phyloP scores from a whole-genome alignment of 2,888 invertebrate species.

The Odontocerum albicorne region DNA sequence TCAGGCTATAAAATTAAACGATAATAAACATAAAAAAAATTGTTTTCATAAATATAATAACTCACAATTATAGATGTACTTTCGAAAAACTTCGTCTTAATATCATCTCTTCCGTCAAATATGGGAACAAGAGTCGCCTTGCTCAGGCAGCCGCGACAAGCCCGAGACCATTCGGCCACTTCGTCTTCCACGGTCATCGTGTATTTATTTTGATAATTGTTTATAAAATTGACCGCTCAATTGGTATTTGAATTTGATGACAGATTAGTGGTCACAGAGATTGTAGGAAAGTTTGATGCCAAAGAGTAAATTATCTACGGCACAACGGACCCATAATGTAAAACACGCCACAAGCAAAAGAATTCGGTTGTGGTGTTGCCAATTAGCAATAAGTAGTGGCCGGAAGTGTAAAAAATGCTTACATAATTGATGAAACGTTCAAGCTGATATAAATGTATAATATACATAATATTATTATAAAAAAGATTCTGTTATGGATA shows the following conservation, averaged over 20 bases:
- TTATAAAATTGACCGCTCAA: constrained; percentile 26
- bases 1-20: too few relatives aligned
- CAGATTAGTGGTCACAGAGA: constrained; percentile 28
- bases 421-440: too few relatives aligned
- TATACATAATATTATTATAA: too few relatives aligned
- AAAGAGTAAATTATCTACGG: constrained; percentile 61
- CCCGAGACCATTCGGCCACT: constrained; percentile 54
- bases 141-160: constrained; percentile 55
- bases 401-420: too few relatives aligned
- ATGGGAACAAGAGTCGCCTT: constrained; percentile 51
- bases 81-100: constrained; percentile 49
- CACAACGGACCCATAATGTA: constrained; percentile 46
- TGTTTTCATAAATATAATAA: constrained; percentile 1
- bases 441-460: too few relatives aligned
- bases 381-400: too few relatives aligned
- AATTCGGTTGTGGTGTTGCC: too few relatives aligned
- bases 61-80: constrained; percentile 51
- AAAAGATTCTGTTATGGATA: too few relatives aligned
- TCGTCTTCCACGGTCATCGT: constrained; percentile 35
- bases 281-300: constrained; percentile 39
- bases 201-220: constrained; percentile 10
- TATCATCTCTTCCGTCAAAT: constrained; percentile 46
- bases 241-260: constrained; percentile 29
- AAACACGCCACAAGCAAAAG: constrained; percentile 43
- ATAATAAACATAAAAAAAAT: too few relatives aligned